Evolutionary conservation across 2,797 vertebrate genomes (phyloP).

Genomic region (Pipistrellus kuhlii): DNA sequence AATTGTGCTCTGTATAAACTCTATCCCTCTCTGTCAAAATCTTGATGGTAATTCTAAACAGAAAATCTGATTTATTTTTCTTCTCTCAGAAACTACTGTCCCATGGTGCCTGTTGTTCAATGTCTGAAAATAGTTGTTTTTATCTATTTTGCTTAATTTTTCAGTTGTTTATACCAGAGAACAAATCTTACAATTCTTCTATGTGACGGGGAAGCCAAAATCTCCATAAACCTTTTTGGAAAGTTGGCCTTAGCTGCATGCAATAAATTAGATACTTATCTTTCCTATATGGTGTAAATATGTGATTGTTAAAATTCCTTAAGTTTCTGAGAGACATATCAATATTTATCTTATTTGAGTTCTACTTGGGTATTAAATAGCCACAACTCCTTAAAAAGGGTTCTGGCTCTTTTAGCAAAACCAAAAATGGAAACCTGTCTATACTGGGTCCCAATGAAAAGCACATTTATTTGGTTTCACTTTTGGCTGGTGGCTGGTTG

Average conservation of each 20-base stretch:
- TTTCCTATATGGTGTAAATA: background rate
- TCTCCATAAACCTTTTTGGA: background rate
- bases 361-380: background rate
- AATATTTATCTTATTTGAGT: slow-evolving; percentile 5
- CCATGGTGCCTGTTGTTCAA: background rate
- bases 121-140: slow-evolving; percentile 1
- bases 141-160: background rate
- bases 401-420: background rate
- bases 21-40: background rate
- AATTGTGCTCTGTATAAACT: background rate
- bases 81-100: background rate
- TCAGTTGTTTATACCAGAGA: background rate
- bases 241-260: background rate
- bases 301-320: background rate
- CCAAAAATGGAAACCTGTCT: background rate
- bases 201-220: background rate
- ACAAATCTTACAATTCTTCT: background rate
- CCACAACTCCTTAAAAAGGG: background rate
- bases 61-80: background rate
- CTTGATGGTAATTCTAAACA: background rate
- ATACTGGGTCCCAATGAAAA: background rate
- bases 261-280: background rate
- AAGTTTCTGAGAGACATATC: background rate
- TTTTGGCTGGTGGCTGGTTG: background rate
- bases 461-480: slow-evolving; percentile 42